phyloP scores from a whole-genome alignment of 2,888 invertebrate species.

The Poecilobothrus nobilitatus region DNA sequence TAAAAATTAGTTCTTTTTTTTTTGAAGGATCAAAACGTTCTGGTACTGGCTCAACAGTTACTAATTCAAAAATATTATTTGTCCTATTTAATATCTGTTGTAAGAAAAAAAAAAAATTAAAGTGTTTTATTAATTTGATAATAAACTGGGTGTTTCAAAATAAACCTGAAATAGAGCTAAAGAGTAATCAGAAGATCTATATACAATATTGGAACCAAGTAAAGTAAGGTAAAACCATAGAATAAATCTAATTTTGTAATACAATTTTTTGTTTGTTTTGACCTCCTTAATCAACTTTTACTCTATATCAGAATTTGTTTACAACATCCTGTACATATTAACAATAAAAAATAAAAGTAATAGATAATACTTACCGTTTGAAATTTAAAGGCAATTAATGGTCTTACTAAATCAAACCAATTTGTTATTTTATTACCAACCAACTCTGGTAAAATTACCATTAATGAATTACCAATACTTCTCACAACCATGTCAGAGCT shows the following conservation, averaged over 20 bases:
- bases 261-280: too few species aligned
- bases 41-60: slow-evolving; percentile 82
- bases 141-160: background rate
- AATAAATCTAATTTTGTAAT: too few species aligned
- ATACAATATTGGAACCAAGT: background rate
- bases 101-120: too few species aligned
- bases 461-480: slow-evolving; percentile 82
- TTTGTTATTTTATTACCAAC: slow-evolving; percentile 84
- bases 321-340: background rate
- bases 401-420: slow-evolving; percentile 85
- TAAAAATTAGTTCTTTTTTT: slow-evolving; percentile 48
- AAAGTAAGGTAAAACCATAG: background rate
- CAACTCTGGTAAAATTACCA: slow-evolving; percentile 80
- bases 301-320: too few species aligned
- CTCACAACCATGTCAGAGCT: slow-evolving; percentile 81
- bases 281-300: too few species aligned
- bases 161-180: background rate
- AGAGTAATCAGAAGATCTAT: background rate
- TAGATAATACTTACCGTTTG: slow-evolving; percentile 66
- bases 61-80: slow-evolving; percentile 93
- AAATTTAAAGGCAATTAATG: slow-evolving; percentile 89
- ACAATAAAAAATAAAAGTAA: too few species aligned
- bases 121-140: too few species aligned
- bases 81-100: slow-evolving; percentile 82
- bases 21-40: slow-evolving; percentile 51